These are phyloP conservation scores for Champsocephalus esox DNA, from an alignment of 2,797 vertebrate genomes.

Conservation along the genomic window DNA sequence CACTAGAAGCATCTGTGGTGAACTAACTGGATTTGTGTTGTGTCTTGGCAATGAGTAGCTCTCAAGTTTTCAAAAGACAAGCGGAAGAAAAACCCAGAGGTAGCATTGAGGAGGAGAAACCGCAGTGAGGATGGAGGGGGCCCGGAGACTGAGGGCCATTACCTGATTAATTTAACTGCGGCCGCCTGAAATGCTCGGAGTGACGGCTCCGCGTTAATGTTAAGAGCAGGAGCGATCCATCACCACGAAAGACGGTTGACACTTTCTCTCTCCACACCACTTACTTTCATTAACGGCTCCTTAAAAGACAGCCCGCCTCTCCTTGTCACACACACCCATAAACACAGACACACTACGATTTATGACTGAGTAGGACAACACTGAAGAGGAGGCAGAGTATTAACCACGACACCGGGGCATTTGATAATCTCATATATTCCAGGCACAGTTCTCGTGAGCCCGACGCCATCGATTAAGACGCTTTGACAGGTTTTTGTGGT, in stretches of 20 bases:
- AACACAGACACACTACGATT: constrained; percentile 41
- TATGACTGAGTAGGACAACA: constrained; percentile 58
- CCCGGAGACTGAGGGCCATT: constrained; percentile 57
- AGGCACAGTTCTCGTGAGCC: constrained; percentile 45
- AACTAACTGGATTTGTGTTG: not conserved
- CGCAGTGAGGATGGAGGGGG: not conserved
- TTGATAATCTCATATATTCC: constrained; percentile 59
- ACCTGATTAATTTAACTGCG: constrained; percentile 72
- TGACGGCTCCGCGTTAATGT: constrained; percentile 66
- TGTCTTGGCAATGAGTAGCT: not conserved
- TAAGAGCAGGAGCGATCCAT: constrained; percentile 69
- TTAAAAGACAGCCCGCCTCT: constrained; percentile 49
- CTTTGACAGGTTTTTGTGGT: constrained; percentile 34
- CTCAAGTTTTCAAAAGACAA: constrained; percentile 10
- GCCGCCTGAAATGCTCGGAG: constrained; percentile 53
- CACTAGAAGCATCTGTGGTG: not conserved
- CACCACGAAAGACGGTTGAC: constrained; percentile 55
- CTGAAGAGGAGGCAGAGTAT: constrained; percentile 59
- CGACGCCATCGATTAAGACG: constrained; percentile 36
- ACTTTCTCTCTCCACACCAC: constrained; percentile 64
- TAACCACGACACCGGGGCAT: constrained; percentile 44
- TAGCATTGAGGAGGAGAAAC: not conserved
- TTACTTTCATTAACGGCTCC: constrained; percentile 75
- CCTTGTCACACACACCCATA: not conserved
- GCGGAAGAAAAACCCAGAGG: constrained; percentile 20